phyloP scores from a whole-genome alignment of 92 coral and sea anemone genomes.

The Umimayanthus kanabou region DNA sequence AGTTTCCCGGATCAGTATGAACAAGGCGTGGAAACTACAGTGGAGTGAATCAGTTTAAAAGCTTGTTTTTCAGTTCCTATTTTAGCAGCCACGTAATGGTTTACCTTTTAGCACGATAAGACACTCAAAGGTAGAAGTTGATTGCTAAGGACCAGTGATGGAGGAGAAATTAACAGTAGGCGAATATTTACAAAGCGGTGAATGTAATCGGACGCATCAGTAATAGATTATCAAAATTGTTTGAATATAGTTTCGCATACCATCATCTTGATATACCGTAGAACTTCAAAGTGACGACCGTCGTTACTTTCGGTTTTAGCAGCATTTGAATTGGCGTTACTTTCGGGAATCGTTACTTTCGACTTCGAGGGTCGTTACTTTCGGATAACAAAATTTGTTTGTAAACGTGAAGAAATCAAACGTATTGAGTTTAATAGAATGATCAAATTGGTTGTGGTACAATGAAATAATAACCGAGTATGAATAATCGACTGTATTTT shows the following conservation, averaged over 20 bases:
- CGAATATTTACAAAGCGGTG: slow-evolving; percentile 2
- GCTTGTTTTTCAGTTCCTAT: background rate
- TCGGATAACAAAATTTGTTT: too few relatives aligned
- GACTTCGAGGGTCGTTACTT: too few relatives aligned
- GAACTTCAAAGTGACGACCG: too few relatives aligned
- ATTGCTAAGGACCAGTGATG: background rate
- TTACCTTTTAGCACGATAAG: background rate
- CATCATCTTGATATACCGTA: background rate
- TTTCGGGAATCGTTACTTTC: too few relatives aligned
- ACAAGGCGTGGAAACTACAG: background rate
- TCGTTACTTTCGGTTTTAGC: too few relatives aligned
- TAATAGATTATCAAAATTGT: background rate
- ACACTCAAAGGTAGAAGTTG: background rate
- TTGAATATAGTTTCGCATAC: background rate
- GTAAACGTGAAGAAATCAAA: too few relatives aligned
- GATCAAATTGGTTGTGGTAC: too few relatives aligned
- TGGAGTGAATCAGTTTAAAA: background rate
- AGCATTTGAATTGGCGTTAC: too few relatives aligned
- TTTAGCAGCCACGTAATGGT: background rate
- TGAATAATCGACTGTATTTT: too few relatives aligned
- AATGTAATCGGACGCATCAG: background rate
- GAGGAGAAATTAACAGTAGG: slow-evolving; percentile 11
- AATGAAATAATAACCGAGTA: too few relatives aligned
- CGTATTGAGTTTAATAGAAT: too few relatives aligned
- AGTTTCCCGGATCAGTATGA: background rate